Evolutionary conservation across 2,888 invertebrate genomes (phyloP).

Genomic region (Ligdia adustata): DNA sequence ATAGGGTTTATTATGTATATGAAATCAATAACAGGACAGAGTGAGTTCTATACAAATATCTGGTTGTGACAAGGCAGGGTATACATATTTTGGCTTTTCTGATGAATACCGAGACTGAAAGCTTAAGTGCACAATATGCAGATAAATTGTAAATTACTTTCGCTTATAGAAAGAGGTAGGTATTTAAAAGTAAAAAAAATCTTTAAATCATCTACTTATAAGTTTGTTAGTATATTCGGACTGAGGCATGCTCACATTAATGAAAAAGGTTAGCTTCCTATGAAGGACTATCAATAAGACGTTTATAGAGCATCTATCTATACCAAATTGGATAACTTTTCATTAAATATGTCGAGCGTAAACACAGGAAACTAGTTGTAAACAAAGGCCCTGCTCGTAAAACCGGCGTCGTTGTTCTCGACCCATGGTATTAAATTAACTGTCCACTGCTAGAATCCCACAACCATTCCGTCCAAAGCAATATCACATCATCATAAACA

Average conservation of each 20-base stretch:
- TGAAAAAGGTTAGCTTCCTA: too few species aligned
- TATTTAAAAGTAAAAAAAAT: too few species aligned
- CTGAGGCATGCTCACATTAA: too few species aligned
- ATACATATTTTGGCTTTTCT: too few species aligned
- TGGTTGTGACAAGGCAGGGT: neutral
- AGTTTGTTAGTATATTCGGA: too few species aligned
- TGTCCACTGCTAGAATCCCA: slow-evolving; percentile 44
- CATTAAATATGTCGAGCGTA: slow-evolving; percentile 63
- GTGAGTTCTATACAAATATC: slow-evolving; percentile 11
- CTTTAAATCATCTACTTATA: too few species aligned
- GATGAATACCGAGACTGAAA: too few species aligned
- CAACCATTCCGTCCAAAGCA: slow-evolving; percentile 43
- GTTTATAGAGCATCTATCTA: slow-evolving; percentile 33
- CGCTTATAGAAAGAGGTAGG: too few species aligned
- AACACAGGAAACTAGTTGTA: slow-evolving; percentile 76
- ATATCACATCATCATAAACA: slow-evolving; percentile 45
- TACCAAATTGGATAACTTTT: slow-evolving; percentile 51
- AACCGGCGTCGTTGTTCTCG: slow-evolving; percentile 43
- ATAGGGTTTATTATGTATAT: slow-evolving; percentile 65
- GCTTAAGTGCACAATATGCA: too few species aligned
- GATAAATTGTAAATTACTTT: too few species aligned
- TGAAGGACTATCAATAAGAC: too few species aligned
- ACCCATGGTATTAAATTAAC: slow-evolving; percentile 43
- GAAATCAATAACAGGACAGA: slow-evolving; percentile 61
- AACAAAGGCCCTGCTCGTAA: slow-evolving; percentile 70